A percentile compares a stretch with the other conserved stretches of the same genome.
Evolutionary conservation across 1,140 invertebrate species (phyloP).

Genomic region (Brachionus manjavacas): DNA sequence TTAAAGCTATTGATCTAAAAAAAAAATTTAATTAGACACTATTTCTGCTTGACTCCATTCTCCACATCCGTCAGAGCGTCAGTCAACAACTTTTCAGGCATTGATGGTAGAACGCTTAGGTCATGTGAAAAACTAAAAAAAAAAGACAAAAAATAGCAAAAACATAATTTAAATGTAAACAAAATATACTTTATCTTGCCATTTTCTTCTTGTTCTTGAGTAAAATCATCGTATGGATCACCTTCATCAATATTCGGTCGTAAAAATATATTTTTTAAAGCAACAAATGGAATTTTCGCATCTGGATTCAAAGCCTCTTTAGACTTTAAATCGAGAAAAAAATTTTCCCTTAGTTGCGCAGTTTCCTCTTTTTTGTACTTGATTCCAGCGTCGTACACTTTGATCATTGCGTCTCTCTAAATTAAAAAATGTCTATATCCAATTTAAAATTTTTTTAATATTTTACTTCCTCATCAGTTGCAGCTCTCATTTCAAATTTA

Average conservation of each 20-base stretch:
- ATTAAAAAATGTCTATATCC: not conserved
- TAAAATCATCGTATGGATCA: conserved; percentile 41
- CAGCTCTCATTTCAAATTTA: conserved; percentile 40
- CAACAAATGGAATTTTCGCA: conserved; percentile 41
- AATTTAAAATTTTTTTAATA: not conserved
- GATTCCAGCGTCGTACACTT: conserved; percentile 27
- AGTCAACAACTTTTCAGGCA: conserved; percentile 15
- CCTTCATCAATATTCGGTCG: conserved; percentile 42
- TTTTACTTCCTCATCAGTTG: conserved; percentile 35
- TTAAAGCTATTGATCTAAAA: not conserved
- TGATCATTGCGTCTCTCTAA: conserved; percentile 41
- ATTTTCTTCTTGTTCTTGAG: conserved; percentile 34
- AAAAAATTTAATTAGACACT: not conserved
- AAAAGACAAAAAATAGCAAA: not conserved
- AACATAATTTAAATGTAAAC: no score
- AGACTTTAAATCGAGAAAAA: conserved; percentile 36
- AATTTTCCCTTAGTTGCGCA: conserved; percentile 19
- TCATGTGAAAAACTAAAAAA: conserved; percentile 31
- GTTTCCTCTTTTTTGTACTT: conserved; percentile 39
- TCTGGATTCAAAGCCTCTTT: conserved; percentile 39
- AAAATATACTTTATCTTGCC: conserved; percentile 20
- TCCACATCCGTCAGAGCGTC: not conserved
- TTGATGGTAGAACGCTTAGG: conserved; percentile 17
- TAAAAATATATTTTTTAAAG: conserved; percentile 37
- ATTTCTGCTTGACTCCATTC: conserved; percentile 23